Conservation (phyloP, 1,140 invertebrate species). For the Saccostrea cuccullata region DNA sequence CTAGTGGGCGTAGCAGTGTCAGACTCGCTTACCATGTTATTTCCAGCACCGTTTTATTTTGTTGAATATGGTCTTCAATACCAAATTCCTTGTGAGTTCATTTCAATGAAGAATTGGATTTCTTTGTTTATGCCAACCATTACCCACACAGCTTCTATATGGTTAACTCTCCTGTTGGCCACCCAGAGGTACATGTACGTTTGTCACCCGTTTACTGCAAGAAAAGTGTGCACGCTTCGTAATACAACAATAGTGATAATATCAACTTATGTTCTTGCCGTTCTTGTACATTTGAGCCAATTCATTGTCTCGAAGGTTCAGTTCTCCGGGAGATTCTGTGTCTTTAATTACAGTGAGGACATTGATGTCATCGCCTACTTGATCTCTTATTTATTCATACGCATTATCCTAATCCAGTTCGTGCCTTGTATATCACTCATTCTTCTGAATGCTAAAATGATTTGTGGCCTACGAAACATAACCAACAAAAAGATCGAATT, state of each 20-base stretch:
- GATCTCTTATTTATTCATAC: conserved; percentile 46
- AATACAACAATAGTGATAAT: conserved; percentile 53
- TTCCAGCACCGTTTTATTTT: conserved; percentile 58
- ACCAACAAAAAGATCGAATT: conserved; percentile 54
- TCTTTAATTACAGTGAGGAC: neutral
- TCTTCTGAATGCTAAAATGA: conserved; percentile 54
- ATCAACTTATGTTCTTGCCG: conserved; percentile 47
- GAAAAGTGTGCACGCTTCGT: conserved; percentile 47
- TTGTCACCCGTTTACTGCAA: conserved; percentile 51
- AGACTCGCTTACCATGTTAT: conserved; percentile 50
- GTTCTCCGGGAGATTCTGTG: conserved; percentile 35
- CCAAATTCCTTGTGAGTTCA: conserved; percentile 15
- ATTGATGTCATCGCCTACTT: conserved; percentile 43
- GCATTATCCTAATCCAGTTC: conserved; percentile 58
- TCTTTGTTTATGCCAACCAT: conserved; percentile 54
- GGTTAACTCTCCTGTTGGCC: conserved; percentile 51
- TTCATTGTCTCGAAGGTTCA: conserved; percentile 45
- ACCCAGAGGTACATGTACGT: conserved; percentile 54
- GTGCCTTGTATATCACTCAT: conserved; percentile 58
- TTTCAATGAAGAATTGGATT: conserved; percentile 50
- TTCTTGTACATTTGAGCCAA: conserved; percentile 49
- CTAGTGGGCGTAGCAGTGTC: conserved; percentile 55
- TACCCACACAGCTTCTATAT: conserved; percentile 57
- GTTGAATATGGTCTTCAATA: conserved; percentile 47
- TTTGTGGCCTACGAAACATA: conserved; percentile 48